Percentiles rank a stretch among this genome's conserved stretches.
Evolutionary conservation across 2,113 vertebrate genomes (phyloP).

Genomic region (Vulpes vulpes): DNA sequence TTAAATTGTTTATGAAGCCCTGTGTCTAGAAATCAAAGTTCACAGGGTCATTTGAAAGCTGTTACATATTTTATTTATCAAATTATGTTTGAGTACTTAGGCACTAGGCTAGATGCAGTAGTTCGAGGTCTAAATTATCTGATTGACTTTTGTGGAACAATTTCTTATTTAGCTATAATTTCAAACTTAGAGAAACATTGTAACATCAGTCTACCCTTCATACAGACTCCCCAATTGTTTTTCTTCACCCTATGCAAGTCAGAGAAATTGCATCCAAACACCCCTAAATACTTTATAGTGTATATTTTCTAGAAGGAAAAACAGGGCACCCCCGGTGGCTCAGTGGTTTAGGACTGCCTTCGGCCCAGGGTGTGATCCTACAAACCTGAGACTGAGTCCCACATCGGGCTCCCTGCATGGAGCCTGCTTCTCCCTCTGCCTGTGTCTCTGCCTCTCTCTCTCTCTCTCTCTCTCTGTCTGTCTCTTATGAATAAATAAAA

Average conservation of each 20-base stretch:
- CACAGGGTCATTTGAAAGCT: slow-evolving; percentile 5
- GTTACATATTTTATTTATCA: neutral
- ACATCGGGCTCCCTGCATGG: too few species aligned
- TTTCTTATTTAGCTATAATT: slow-evolving; percentile 22
- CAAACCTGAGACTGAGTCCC: too few species aligned
- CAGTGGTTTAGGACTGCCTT: too few species aligned
- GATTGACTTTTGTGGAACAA: neutral
- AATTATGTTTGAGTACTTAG: slow-evolving; percentile 8
- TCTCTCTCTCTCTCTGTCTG: too few species aligned
- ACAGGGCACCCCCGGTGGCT: neutral
- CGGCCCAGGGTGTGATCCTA: too few species aligned
- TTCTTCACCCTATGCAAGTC: slow-evolving; percentile 26
- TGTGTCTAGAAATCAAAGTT: slow-evolving; percentile 19
- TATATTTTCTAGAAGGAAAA: slow-evolving; percentile 38
- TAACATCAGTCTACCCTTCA: neutral
- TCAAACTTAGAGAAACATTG: slow-evolving; percentile 18
- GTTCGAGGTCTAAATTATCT: neutral
- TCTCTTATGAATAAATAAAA: too few species aligned
- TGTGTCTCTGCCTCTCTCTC: too few species aligned
- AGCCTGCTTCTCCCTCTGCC: too few species aligned
- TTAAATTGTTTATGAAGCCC: slow-evolving; percentile 40
- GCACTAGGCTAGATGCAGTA: neutral
- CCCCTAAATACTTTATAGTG: neutral
- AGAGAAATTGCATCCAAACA: neutral
- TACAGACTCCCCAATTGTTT: neutral